These are phyloP conservation scores for Pteronura brasiliensis DNA, from an alignment of 2,113 vertebrate genomes.

Conservation along the genomic window DNA sequence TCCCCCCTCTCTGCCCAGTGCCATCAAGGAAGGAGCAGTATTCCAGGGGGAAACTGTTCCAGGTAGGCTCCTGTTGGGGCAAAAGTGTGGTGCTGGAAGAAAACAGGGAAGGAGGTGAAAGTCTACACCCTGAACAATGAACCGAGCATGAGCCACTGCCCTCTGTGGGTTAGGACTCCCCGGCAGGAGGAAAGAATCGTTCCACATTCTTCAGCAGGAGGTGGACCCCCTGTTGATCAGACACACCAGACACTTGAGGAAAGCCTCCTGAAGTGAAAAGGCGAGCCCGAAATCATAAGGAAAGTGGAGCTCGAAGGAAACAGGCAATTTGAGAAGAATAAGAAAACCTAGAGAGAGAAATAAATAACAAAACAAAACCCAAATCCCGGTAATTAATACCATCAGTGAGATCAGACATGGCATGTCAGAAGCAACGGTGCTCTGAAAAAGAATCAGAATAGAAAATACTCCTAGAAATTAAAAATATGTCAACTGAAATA, in stretches of 20 bases:
- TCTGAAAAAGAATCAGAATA: constrained; percentile 1
- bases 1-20: neutral
- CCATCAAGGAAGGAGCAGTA: neutral
- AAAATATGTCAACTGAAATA: neutral
- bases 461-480: neutral
- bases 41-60: neutral
- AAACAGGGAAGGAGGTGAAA: neutral
- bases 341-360: neutral
- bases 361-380: neutral
- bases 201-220: neutral
- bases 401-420: neutral
- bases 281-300: neutral
- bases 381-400: neutral
- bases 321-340: neutral
- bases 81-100: neutral
- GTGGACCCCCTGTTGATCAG: neutral
- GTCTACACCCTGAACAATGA: neutral
- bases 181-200: neutral
- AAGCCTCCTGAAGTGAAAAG: neutral
- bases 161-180: neutral
- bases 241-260: neutral
- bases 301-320: neutral
- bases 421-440: neutral
- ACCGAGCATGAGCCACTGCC: neutral
- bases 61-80: neutral